These are phyloP conservation scores for Diabrotica undecimpunctata DNA, from an alignment of 1,140 invertebrate species.

Conservation along the genomic window DNA sequence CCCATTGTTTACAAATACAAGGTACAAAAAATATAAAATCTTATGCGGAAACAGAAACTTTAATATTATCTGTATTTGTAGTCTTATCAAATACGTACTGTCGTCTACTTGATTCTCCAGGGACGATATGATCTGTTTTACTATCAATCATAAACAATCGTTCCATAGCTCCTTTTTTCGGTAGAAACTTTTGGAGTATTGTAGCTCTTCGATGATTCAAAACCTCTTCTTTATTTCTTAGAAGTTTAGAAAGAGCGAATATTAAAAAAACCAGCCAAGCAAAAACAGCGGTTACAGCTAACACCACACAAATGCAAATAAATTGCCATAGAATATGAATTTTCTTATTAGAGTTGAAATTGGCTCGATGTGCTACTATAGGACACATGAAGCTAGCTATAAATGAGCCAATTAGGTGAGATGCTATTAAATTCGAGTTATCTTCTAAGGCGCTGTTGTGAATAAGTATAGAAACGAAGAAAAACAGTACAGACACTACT, in stretches of 20 bases:
- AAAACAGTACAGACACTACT: constrained; percentile 24
- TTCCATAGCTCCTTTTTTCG: constrained; percentile 23
- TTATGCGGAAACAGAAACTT: too few relatives aligned
- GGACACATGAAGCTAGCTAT: constrained; percentile 22
- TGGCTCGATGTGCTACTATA: constrained; percentile 17
- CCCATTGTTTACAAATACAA: too few relatives aligned
- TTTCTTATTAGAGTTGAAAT: constrained; percentile 16
- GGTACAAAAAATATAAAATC: too few relatives aligned
- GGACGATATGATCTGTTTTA: constrained; percentile 10
- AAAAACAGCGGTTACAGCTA: constrained; percentile 15
- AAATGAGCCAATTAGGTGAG: constrained; percentile 31
- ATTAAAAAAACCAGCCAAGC: constrained; percentile 22
- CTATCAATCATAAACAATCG: constrained; percentile 23
- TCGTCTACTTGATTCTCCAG: constrained; percentile 6
- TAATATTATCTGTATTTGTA: too few relatives aligned
- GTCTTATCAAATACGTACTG: neutral
- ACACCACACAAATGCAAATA: constrained; percentile 22
- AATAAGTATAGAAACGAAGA: constrained; percentile 23
- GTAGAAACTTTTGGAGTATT: constrained; percentile 22
- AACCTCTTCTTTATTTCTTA: constrained; percentile 24
- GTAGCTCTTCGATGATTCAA: constrained; percentile 26
- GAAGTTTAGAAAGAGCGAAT: constrained; percentile 11
- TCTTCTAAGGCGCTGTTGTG: constrained; percentile 34
- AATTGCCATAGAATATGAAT: constrained; percentile 29
- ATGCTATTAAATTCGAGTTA: constrained; percentile 33